phyloP scores from a whole-genome alignment of 1,140 invertebrate genomes.

The Melipona quadrifasciata region DNA sequence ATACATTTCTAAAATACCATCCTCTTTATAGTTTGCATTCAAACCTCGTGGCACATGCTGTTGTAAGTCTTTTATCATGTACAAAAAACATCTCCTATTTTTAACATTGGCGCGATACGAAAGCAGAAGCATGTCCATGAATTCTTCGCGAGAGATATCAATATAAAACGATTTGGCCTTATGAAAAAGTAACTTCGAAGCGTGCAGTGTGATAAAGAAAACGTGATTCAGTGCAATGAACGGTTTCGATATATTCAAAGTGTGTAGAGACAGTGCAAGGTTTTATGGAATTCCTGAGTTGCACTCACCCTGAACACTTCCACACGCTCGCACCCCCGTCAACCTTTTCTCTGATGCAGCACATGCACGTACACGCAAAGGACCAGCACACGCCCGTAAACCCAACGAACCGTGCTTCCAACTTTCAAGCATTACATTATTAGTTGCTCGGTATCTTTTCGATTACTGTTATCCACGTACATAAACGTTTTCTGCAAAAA shows the following conservation, averaged over 20 bases:
- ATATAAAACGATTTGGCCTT: neutral
- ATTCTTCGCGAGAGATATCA: neutral
- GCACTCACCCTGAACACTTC: slow-evolving; percentile 79
- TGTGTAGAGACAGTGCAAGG: slow-evolving; percentile 26
- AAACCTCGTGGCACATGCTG: neutral
- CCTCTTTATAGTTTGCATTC: neutral
- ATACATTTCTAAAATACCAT: neutral
- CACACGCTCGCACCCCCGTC: slow-evolving; percentile 61
- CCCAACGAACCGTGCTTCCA: slow-evolving; percentile 80
- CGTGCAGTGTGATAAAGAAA: neutral
- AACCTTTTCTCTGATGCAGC: slow-evolving; percentile 33
- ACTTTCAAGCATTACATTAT: slow-evolving; percentile 76
- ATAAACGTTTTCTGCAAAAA: slow-evolving; percentile 1
- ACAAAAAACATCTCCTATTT: neutral
- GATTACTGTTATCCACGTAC: slow-evolving; percentile 38
- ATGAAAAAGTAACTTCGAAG: neutral
- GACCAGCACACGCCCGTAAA: slow-evolving; percentile 72
- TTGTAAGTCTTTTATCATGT: neutral
- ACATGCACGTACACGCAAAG: slow-evolving; percentile 54
- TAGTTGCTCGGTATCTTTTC: slow-evolving; percentile 55
- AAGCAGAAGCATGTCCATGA: neutral
- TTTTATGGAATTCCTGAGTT: slow-evolving; percentile 75
- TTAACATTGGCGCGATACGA: neutral
- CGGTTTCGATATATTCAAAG: slow-evolving; percentile 31
- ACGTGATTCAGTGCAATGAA: slow-evolving; percentile 9